phyloP scores from a whole-genome alignment of 2,797 vertebrate species.

The Masticophis lateralis region DNA sequence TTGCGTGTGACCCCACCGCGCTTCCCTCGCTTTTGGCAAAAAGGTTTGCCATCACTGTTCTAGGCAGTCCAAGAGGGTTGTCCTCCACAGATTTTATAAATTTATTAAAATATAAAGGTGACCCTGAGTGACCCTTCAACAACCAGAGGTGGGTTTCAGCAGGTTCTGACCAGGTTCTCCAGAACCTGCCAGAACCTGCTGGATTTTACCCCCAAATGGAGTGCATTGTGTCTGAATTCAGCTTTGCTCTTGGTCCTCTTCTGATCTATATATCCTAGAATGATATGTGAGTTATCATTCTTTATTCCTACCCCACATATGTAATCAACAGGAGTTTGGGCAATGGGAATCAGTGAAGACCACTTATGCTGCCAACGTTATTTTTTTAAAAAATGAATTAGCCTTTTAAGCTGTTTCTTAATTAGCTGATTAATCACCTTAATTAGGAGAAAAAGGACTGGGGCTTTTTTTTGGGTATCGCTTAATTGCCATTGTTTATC shows the following conservation, averaged over 20 bases:
- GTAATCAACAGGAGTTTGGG: neutral
- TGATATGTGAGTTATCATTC: neutral
- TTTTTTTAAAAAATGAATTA: slow-evolving; percentile 17
- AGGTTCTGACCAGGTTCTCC: too few relatives aligned
- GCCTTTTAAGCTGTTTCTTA: slow-evolving; percentile 27
- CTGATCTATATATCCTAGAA: neutral
- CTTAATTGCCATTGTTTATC: neutral
- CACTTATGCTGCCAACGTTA: slow-evolving; percentile 6
- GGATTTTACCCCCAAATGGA: neutral
- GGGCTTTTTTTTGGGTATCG: slow-evolving; percentile 23
- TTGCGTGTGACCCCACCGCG: too few relatives aligned
- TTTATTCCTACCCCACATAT: neutral
- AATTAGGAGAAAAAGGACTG: slow-evolving; percentile 21
- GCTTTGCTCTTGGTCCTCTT: rapidly evolving
- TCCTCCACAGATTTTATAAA: neutral
- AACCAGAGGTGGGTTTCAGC: too few relatives aligned
- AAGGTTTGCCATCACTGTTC: neutral
- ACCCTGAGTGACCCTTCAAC: too few relatives aligned
- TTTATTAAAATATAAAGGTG: neutral
- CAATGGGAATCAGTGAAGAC: neutral
- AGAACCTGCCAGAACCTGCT: too few relatives aligned
- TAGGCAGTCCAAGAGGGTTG: neutral
- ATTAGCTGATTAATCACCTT: slow-evolving; percentile 34
- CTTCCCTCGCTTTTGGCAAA: too few relatives aligned
- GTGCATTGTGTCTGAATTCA: neutral